phyloP scores from a whole-genome alignment of 2,888 invertebrate species.

The Hoplodrina blanda region DNA sequence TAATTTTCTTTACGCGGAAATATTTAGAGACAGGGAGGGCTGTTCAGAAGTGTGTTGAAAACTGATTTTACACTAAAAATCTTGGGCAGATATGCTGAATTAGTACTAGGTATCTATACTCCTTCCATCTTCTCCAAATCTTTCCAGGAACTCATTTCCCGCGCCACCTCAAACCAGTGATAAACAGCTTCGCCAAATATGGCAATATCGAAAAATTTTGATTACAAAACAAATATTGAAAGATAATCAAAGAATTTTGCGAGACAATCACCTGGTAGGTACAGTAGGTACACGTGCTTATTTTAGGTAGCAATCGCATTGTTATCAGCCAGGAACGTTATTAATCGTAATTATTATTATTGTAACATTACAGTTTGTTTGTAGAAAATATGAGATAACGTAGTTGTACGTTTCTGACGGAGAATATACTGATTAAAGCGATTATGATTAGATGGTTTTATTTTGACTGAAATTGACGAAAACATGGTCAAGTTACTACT shows the following conservation, averaged over 20 bases:
- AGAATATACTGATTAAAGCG: constrained; percentile 12
- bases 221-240: constrained; percentile 2
- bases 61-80: too few relatives aligned
- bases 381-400: constrained; percentile 16
- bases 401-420: constrained; percentile 12
- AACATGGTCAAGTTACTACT: too few relatives aligned
- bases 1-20: constrained; percentile 13
- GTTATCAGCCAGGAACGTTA: constrained; percentile 2
- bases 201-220: background rate
- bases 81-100: background rate
- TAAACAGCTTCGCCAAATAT: background rate
- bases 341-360: constrained; percentile 24
- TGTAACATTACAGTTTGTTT: constrained; percentile 16
- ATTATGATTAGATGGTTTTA: background rate
- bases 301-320: background rate
- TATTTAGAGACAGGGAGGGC: constrained; percentile 1
- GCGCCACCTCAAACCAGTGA: too few relatives aligned
- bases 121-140: too few relatives aligned
- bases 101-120: too few relatives aligned
- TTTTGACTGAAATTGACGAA: background rate
- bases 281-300: constrained; percentile 19
- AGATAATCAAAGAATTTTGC: constrained; percentile 25
- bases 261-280: background rate
- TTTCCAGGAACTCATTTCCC: too few relatives aligned
- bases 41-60: background rate